A percentile compares a stretch with the other conserved stretches of the same genome.
Evolutionary conservation across 2,888 invertebrate genomes (phyloP).

Genomic region (Horisme vitalbata): DNA sequence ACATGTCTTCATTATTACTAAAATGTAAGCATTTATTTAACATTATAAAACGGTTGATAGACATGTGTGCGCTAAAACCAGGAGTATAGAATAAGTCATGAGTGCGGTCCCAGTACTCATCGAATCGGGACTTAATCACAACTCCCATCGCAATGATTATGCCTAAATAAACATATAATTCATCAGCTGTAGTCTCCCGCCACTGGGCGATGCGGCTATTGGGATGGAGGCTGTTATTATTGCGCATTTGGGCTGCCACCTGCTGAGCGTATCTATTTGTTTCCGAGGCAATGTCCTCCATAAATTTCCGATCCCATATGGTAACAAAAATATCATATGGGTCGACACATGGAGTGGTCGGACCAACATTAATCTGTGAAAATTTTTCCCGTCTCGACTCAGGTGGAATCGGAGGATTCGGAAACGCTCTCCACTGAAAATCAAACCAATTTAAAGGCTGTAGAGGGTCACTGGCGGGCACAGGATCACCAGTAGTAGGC

Average conservation of each 20-base stretch:
- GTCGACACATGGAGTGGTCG: slow-evolving; percentile 20
- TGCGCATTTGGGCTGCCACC: slow-evolving; percentile 18
- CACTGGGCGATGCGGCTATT: slow-evolving; percentile 26
- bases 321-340: slow-evolving; percentile 34
- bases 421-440: slow-evolving; percentile 18
- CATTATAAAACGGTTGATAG: not conserved
- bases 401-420: slow-evolving; percentile 19
- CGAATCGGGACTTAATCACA: slow-evolving; percentile 27
- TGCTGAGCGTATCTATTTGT: slow-evolving; percentile 42
- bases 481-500: no score
- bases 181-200: slow-evolving; percentile 19
- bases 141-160: slow-evolving; percentile 35
- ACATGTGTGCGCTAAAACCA: slow-evolving; percentile 12
- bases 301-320: slow-evolving; percentile 40
- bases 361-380: slow-evolving; percentile 25
- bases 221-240: no score
- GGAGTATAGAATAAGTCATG: slow-evolving; percentile 27
- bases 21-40: not conserved
- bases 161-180: slow-evolving; percentile 32
- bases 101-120: slow-evolving; percentile 35
- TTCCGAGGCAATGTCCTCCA: slow-evolving; percentile 36
- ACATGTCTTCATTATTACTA: slow-evolving; percentile 1
- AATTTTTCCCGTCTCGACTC: slow-evolving; percentile 26
- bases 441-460: slow-evolving; percentile 6
- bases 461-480: no score